Evolutionary conservation across 2,113 vertebrate species (phyloP).

Genomic region (Saguinus imperator): DNA sequence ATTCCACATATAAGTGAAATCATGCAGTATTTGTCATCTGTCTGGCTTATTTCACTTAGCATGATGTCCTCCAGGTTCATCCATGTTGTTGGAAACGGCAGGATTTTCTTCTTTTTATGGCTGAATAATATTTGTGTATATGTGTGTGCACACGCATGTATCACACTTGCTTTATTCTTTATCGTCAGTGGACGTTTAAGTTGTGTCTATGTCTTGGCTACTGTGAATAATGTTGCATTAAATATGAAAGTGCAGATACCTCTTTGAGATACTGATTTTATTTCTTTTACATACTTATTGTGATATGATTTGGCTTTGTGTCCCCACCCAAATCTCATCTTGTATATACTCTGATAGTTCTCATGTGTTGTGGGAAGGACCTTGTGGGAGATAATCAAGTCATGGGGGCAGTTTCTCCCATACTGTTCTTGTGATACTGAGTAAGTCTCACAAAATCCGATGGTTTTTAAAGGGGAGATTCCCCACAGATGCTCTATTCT

Average conservation of each 20-base stretch:
- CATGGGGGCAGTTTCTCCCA: no score
- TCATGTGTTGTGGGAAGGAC: no score
- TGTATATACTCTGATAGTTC: no score
- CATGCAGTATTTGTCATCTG: neutral
- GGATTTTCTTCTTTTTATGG: neutral
- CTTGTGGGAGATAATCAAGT: no score
- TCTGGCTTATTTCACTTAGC: neutral
- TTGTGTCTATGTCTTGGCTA: neutral
- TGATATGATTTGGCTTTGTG: no score
- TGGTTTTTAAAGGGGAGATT: no score
- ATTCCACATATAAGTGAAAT: neutral
- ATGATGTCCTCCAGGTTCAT: neutral
- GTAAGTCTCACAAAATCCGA: no score
- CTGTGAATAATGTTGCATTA: neutral
- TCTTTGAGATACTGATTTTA: neutral
- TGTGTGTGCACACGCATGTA: neutral
- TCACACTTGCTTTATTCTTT: neutral
- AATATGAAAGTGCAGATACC: neutral
- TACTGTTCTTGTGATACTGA: no score
- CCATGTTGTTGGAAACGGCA: neutral
- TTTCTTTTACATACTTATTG: neutral
- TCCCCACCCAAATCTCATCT: no score
- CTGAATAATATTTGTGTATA: neutral
- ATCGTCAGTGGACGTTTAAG: neutral
- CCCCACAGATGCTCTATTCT: no score